Base-by-base conservation (phyloP, 2,797 vertebrate species). In the Lithobates pipiens region DNA sequence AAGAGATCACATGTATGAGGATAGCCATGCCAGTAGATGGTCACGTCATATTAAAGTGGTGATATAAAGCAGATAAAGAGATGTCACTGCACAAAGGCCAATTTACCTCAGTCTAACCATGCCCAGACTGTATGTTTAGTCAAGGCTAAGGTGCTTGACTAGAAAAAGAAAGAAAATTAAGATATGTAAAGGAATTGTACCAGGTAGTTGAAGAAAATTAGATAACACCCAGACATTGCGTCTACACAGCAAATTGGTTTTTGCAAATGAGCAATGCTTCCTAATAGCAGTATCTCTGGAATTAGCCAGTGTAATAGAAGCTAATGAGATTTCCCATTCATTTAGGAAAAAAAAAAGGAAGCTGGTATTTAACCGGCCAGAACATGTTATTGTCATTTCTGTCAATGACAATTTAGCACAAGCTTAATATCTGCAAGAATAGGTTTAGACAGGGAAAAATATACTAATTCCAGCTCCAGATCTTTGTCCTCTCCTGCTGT, bases 311-410 rank as follows among this genome's bases (percentile, higher is more conserved):
- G 61, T 87, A 87, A 87, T 87, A 81, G 82, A 81, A 79, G 76
- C 76, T 87, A 86, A 86, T 86, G 81, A 87, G 82, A 87, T 87
- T 80, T 87, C 63, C 46, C 63, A 83, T 87, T 87, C 46, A 83
- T 23, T 73, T 83, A 78, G 63, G 29, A 29, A 32, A 39, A 80
- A 78, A 69, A 68, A 69, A 67, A 61, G 75, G 71, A 80, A 80
- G 70, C 71, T 21, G 70, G 36, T 69, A 83, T 80, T 79, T 87
- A 87, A 87, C 86, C 80, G 81, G 81, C 81, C 86, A 83, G 81
- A 84, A 80, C 86, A 87, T 80, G 81, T 87, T 87, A 87, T 87
- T 84, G 86, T 87, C 86, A 87, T 87, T 87, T 87, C 86, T 87
- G 81, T 76, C 86, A 87, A 87, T 87, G 81, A 44, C 81, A 84